Conservation (phyloP, 2,113 vertebrate species). For the Dicaeum eximium region DNA sequence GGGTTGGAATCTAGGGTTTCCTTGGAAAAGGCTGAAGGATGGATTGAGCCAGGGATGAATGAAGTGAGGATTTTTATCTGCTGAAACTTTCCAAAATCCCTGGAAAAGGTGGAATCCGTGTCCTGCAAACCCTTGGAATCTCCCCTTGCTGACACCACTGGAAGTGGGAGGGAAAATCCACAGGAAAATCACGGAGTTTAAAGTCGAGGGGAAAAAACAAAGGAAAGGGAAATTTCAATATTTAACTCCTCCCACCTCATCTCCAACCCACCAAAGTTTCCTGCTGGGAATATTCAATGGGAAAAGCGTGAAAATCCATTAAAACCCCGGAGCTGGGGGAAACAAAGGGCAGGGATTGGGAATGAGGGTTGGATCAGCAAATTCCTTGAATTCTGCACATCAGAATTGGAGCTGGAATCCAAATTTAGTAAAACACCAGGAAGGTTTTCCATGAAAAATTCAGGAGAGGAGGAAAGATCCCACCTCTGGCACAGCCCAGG, state of each 20-base stretch:
- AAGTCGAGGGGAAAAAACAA: background rate
- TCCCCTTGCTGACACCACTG: background rate
- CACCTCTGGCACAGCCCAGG: background rate
- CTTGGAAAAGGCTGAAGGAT: background rate
- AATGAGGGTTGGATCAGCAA: background rate
- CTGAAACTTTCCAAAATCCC: background rate
- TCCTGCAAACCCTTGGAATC: background rate
- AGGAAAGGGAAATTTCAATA: background rate
- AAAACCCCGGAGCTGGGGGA: background rate
- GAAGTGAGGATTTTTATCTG: background rate
- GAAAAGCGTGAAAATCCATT: background rate
- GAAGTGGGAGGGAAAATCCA: background rate
- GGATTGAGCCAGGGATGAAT: accelerated
- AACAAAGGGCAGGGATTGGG: background rate
- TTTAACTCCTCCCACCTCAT: background rate
- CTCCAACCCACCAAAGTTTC: background rate
- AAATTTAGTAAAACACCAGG: background rate
- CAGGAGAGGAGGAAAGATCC: accelerated
- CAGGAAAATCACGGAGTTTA: background rate
- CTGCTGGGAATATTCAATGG: background rate
- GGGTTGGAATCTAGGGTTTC: background rate
- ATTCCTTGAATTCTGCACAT: accelerated
- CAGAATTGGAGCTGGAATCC: background rate
- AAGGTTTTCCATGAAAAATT: no score
- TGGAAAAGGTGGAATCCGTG: background rate